Conservation (phyloP, 2,888 invertebrate genomes). For the Epicampocera succincta region DNA sequence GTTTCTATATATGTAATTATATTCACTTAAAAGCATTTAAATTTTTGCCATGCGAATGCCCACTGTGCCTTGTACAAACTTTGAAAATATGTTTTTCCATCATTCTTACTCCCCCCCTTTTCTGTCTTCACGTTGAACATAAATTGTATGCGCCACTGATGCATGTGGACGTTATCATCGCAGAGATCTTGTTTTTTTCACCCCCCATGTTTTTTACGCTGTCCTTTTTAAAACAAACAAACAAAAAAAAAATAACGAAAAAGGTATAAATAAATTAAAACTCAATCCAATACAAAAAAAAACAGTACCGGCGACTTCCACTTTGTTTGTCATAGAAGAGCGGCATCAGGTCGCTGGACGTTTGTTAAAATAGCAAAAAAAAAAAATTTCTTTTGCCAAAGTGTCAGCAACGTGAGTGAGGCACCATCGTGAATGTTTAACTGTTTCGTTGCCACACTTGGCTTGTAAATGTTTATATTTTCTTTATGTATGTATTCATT, state of each 20-base stretch:
- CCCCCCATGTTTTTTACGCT: neutral
- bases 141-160: constrained; percentile 56
- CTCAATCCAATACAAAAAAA: constrained; percentile 46
- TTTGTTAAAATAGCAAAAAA: constrained; percentile 22
- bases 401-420: constrained; percentile 13
- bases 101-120: too few relatives aligned
- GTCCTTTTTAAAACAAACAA: neutral
- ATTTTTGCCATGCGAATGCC: too few relatives aligned
- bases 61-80: neutral
- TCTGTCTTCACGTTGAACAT: constrained; percentile 27
- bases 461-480: too few relatives aligned
- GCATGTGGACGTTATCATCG: constrained; percentile 61
- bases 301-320: constrained; percentile 30
- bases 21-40: too few relatives aligned
- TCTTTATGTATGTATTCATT: neutral
- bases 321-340: constrained; percentile 29
- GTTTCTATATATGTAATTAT: too few relatives aligned
- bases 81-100: constrained; percentile 22
- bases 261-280: constrained; percentile 18
- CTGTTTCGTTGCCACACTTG: constrained; percentile 33
- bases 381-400: neutral
- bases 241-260: neutral
- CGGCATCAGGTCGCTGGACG: constrained; percentile 44
- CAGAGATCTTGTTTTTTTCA: constrained; percentile 46
- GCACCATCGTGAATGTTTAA: constrained; percentile 59